Base-by-base conservation (phyloP, 2,113 vertebrate species). In the Mirza zaza region DNA sequence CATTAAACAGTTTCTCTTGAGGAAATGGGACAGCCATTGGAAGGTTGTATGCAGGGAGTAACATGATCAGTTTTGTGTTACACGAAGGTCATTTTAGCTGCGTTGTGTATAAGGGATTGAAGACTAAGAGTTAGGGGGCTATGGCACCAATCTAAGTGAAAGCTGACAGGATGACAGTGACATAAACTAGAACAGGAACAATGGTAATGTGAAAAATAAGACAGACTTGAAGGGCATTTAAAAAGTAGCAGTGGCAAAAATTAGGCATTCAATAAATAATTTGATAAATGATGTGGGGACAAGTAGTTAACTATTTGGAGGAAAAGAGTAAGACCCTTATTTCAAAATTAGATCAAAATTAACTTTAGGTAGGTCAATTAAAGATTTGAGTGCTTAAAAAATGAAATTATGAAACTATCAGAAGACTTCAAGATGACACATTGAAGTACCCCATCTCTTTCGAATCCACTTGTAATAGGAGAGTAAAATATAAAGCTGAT, bases 211-310 rank as follows among this genome's bases (percentile, higher is more conserved):
- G n/a, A 90, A 45, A 11, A 67, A 39, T n/a, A 77, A 77, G 52
- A 76, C 36, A 91, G 63, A 89, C 25, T 50, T 32, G 27, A 75
- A 65, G 34, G 59, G 7, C 48, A 39, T n/a, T 89, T 86, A 63
- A 77, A 88, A 96, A 63, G 42, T 59, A 15, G 36, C 4, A 75
- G 18, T 59, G 29, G 65, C 12, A 84, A 71, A 85, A 86, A 67
- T 91, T 67, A 79, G 48, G 27, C 91, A 87, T 88, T 79, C 77
- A 85, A 59, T 82, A 91, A 59, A 80, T 42, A 88, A 45, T 68
- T 61, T 80, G 39, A 80, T 80, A 68, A 89, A 85, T 94, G 48
- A 57, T 39, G 25, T 73, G 63, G 50, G 70, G 29, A 79, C 39
- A 96, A 73, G 76, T 61, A 14, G 17, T 94, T 88, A 79, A 59